Base-by-base conservation (phyloP, 2,888 invertebrate species). In the Luperina nickerlii region DNA sequence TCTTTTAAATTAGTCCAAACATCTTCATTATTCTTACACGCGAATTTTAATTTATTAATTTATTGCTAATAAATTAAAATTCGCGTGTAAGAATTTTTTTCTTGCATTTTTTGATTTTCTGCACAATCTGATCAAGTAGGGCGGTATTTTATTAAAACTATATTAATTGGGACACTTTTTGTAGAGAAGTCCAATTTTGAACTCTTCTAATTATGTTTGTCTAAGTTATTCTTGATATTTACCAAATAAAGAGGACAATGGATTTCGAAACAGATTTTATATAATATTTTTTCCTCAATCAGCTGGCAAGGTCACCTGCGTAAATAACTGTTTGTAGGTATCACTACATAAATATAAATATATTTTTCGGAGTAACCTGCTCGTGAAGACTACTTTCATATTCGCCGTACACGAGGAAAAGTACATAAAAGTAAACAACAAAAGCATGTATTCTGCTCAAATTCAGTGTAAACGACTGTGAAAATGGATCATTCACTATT, bases 401-500 rank as follows among this genome's bases (percentile, higher is more conserved):
- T 83, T 74, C 45, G 51, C 51, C 63, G 65, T 60, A 74, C 51
- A 74, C 54, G 74, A 72, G 51, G 20, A 76, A 72, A 86, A 75
- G 74, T 38, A 76, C n/a, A 77, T 70, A 68, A 71, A 82, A 79
- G 69, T n/a, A 75, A n/a, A 84, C 42, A 81, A 80, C 72, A 71
- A 76, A 82, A 72, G 67, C 45, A 77, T 78, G 74, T 83, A 84
- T 83, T 86, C 83, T 75, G 75, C 76, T 83, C 76, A 79, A 88
- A 74, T 85, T 63, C 71, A 81, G 66, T 76, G 87, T 87, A 71
- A 83, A 82, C 63, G 32, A 78, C 81, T 83, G 76, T 81, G 83
- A 83, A 89, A 90, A 90, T 86, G 82, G 89, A 89, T 86, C 89
- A 88, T 89, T 90, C 87, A 85, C 84, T 83, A 90, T 89, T 89